Base-by-base conservation (phyloP, 1,140 invertebrate species). In the Drosophila subobscura region DNA sequence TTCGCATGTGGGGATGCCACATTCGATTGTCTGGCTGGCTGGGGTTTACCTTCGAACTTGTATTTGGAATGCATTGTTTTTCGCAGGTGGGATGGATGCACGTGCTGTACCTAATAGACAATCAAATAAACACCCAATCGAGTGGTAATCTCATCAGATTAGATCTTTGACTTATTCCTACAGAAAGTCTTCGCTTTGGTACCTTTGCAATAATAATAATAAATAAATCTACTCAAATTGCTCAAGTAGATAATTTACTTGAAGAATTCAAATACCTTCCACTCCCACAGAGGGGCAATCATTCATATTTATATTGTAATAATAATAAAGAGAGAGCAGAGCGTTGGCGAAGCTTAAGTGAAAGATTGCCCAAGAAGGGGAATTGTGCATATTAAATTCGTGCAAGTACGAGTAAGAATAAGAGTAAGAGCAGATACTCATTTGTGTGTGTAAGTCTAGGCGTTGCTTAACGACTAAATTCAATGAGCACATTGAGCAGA, bases 321-420 rank as follows among this genome's bases (percentile, higher is more conserved):
- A 37, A 37, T 37, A 4, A 37, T 37, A 37, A 37, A 37, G 42
- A 64, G 70, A 73, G 44, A 40, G 57, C 55, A 29, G 66, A 85
- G 59, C 79, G 79, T 74, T 77, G 79, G 79, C 65, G 56, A 54
- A 37, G 41, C 64, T 86, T 79, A 86, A 86, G 83, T 86, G 83
- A 88, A 86, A 83, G 83, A 86, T 88, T 86, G 68, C 78, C 65
- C 54, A 51, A 47, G 27, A 68, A 58, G 63, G 61, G 50, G 71
- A 75, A 83, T 81, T 86, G 85, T 86, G 78, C 78, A 78, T 56
- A 27, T 27, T 27, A 71, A 58, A 65, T 58, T 79, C 44, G 52
- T 71, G 41, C 42, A 20, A 20, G 16, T 20, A 20, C 16, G 16
- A 20, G 16, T 20, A 20, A 0, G 16, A 20, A 20, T 20, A 20